These are phyloP conservation scores for Uropsilus gracilis DNA, from an alignment of 2,113 vertebrate genomes.

Conservation along the genomic window DNA sequence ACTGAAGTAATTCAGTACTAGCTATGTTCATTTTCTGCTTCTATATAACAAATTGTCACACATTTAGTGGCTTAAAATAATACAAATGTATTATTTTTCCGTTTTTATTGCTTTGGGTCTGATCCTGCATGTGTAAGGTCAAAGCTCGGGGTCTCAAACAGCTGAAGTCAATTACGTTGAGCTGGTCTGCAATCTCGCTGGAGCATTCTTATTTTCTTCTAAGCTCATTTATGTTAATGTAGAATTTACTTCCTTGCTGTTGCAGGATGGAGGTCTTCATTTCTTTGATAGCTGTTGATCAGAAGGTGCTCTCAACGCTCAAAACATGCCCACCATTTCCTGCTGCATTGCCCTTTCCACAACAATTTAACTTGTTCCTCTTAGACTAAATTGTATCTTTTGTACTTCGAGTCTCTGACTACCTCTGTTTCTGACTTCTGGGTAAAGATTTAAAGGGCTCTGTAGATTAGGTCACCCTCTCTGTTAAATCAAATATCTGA, in stretches of 20 bases:
- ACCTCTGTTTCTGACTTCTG: not conserved
- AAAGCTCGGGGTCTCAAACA: not conserved
- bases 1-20: not conserved
- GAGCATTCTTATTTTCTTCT: not conserved
- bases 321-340: not conserved
- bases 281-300: not conserved
- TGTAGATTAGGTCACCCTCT: not conserved
- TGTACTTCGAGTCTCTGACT: not conserved
- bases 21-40: not conserved
- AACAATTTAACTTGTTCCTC: not conserved
- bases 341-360: too few species aligned
- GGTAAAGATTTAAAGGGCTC: not conserved
- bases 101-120: not conserved
- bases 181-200: not conserved
- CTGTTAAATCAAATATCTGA: not conserved
- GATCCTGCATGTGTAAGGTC: not conserved
- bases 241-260: not conserved
- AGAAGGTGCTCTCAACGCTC: not conserved
- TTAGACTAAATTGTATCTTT: not conserved
- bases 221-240: not conserved
- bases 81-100: not conserved
- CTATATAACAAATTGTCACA: too few species aligned
- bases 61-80: not conserved
- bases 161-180: not conserved
- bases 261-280: not conserved